Evolutionary conservation across 2,113 vertebrate genomes (phyloP).

Genomic region (Gallinago jamesoni): DNA sequence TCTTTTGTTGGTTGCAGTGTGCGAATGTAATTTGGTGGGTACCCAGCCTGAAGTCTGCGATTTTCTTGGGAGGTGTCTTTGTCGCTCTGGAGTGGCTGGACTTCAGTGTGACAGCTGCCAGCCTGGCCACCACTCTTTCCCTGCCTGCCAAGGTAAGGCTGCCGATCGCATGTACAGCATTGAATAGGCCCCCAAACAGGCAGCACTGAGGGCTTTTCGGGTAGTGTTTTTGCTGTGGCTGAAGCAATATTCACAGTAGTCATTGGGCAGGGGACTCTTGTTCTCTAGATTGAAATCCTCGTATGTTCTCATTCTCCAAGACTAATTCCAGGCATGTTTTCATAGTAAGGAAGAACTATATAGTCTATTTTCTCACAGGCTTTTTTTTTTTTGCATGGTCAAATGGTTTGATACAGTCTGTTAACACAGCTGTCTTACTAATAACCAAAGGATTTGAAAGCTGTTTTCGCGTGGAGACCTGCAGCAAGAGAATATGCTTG

Average conservation of each 20-base stretch:
- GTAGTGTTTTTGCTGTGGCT: not conserved
- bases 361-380: not conserved
- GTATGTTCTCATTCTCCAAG: not conserved
- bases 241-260: not conserved
- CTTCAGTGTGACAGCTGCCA: conserved; percentile 80
- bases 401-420: not conserved
- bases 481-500: not conserved
- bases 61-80: conserved; percentile 80
- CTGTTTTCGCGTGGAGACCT: not conserved
- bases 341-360: not conserved
- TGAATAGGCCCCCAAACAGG: not conserved
- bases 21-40: conserved; percentile 80
- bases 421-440: not conserved
- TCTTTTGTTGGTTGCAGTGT: conserved; percentile 72
- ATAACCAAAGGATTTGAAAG: not conserved
- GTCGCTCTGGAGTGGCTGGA: conserved; percentile 78
- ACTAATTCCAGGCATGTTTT: not conserved
- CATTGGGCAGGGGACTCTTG: not conserved
- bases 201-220: not conserved
- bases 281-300: not conserved
- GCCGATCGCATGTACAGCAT: accelerated
- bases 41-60: conserved; percentile 76
- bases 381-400: not conserved
- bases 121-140: conserved; percentile 81
- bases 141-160: conserved; percentile 82